A percentile compares a stretch with the other conserved stretches of the same genome.
Conservation (phyloP, 1,140 invertebrate genomes). For the Hycleus phaleratus region DNA sequence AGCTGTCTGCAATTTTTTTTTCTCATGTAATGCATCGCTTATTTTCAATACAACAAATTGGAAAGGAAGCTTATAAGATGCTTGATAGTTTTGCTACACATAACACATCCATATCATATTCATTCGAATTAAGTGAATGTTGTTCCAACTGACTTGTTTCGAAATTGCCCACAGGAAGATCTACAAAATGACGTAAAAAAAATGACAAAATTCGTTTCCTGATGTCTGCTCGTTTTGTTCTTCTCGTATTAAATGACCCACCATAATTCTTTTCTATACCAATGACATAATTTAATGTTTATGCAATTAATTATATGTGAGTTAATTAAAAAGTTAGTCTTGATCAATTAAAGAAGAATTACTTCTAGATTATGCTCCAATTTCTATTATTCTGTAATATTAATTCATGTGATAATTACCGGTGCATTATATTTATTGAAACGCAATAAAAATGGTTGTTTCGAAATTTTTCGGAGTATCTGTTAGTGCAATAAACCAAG, state of each 20-base stretch:
- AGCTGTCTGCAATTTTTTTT: no score
- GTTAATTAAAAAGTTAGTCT: neutral
- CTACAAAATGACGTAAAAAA: conserved; percentile 1
- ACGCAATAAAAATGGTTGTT: conserved; percentile 9
- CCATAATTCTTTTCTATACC: no score
- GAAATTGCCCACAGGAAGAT: no score
- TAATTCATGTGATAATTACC: no score
- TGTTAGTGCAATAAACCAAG: conserved; percentile 9
- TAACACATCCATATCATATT: conserved; percentile 3
- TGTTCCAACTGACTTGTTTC: conserved; percentile 3
- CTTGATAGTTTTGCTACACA: neutral
- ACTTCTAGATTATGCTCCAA: neutral
- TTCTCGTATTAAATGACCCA: no score
- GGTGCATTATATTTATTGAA: conserved; percentile 5
- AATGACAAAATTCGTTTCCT: conserved; percentile 2
- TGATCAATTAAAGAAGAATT: no score
- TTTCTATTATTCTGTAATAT: neutral
- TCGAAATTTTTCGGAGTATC: conserved; percentile 5
- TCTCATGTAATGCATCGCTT: no score
- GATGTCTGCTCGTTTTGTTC: neutral
- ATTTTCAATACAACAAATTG: no score
- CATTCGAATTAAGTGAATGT: conserved; percentile 6
- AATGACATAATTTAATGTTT: no score
- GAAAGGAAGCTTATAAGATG: no score
- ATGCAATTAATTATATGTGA: no score